Base-by-base conservation (phyloP, 2,888 invertebrate species). In the Galerucella pusilla region DNA sequence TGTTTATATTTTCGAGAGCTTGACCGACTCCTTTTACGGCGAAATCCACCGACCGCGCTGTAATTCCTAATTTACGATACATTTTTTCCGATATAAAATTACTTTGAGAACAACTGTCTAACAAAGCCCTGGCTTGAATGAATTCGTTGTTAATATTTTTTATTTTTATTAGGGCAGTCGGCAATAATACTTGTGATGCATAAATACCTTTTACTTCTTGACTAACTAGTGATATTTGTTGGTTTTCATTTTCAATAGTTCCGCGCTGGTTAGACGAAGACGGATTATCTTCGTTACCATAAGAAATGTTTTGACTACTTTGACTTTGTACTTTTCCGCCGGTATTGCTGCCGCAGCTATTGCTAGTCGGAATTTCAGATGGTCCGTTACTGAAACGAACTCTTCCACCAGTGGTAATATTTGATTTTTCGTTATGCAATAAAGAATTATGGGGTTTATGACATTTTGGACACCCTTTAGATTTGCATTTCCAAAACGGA, bases 11-110 rank as follows among this genome's bases (percentile, higher is more conserved):
- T 20, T 20, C 20, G 20, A 20, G 20, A 20, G 20, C 20, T 20
- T 20, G 20, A 20, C 20, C 20, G 20, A 20, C 20, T 20, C 20
- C 20, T 20, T 20, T 20, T 20, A 20, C 20, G 20, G 54, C 54
- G 54, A 57, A 57, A 57, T 57, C n/a, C 16, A 57, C 16, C 2
- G 16, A n/a, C 16, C 16, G 20, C n/a, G 54, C 6, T 16, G 54
- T 16, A 57, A 57, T 57, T 16, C 57, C 20, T 16, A 57, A 57
- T 9, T 57, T 16, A 4, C 16, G 57, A 57, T 57, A 57, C 20
- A 57, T 16, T 57, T 57, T 57, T 7, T 57, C 57, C 16, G 57
- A 57, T 16, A 57, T 57, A 57, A 57, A 57, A 57, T 57, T 57
- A 20, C 57, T 57, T 20, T 57, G 57, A 16, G 10, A 57, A 16